Conservation (phyloP, 2,888 invertebrate genomes). For the Chaitophorus viminalis region DNA sequence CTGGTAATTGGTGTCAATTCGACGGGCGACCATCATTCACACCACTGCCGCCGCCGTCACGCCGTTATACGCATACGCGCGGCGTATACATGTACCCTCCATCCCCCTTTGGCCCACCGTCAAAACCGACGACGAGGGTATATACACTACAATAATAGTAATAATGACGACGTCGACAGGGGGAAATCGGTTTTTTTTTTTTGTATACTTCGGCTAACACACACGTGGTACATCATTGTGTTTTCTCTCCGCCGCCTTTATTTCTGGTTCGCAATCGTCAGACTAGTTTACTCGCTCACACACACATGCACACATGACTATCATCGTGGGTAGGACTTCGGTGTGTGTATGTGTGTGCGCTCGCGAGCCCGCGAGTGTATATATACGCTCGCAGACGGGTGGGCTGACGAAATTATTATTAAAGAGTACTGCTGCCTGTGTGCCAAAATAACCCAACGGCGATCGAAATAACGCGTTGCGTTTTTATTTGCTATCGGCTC, state of each 20-base stretch:
- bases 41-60: slow-evolving; percentile 53
- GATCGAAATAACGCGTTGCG: too few species aligned
- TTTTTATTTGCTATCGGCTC: too few species aligned
- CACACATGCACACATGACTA: too few species aligned
- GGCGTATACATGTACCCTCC: not conserved
- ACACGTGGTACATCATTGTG: slow-evolving; percentile 56
- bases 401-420: not conserved
- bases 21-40: slow-evolving; percentile 61
- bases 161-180: slow-evolving; percentile 54
- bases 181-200: slow-evolving; percentile 55
- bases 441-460: not conserved
- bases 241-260: slow-evolving; percentile 27
- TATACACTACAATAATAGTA: slow-evolving; percentile 50
- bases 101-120: not conserved
- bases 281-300: slow-evolving; percentile 25
- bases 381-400: not conserved
- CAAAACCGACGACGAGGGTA: slow-evolving; percentile 38
- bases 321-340: too few species aligned
- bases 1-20: slow-evolving; percentile 61
- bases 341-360: too few species aligned
- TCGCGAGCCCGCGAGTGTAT: too few species aligned
- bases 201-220: slow-evolving; percentile 49
- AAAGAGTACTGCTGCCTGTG: not conserved
- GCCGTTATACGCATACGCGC: slow-evolving; percentile 33
- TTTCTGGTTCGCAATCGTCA: slow-evolving; percentile 46